Percentiles rank a stretch among this genome's conserved stretches.
Conservation (phyloP, 2,797 vertebrate genomes). For the Emydoidea blandingii region DNA sequence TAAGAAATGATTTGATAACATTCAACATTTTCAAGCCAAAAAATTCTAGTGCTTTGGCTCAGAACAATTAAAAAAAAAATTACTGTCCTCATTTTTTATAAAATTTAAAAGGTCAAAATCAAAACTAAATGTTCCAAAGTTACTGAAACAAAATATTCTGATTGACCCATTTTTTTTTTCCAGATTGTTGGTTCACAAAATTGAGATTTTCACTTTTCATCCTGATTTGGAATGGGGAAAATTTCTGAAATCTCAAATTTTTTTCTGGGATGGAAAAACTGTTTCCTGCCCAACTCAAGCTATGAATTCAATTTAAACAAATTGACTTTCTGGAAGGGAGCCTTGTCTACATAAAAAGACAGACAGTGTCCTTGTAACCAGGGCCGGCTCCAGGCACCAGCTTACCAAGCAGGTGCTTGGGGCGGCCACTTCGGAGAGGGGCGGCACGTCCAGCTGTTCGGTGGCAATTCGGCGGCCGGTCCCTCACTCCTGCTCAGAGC, state of each 20-base stretch:
- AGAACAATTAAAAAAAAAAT: background rate
- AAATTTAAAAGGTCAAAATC: background rate
- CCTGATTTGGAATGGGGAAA: background rate
- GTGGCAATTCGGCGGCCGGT: no score
- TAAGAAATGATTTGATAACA: background rate
- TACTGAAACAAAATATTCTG: background rate
- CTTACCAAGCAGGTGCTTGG: no score
- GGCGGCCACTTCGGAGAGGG: no score
- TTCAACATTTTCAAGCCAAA: background rate
- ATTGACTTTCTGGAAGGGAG: background rate
- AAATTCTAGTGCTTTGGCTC: background rate
- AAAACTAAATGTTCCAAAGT: background rate
- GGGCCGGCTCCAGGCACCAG: no score
- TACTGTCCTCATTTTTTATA: background rate
- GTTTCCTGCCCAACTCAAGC: constrained; percentile 1
- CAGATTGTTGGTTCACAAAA: background rate
- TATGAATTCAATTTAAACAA: background rate
- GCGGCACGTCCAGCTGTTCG: no score
- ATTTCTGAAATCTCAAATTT: background rate
- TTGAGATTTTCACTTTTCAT: background rate
- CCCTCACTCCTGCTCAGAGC: no score
- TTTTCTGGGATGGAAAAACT: background rate
- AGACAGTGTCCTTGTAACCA: background rate
- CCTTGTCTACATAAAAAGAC: background rate
- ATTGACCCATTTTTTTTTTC: background rate